Evolutionary conservation across 1,140 invertebrate genomes (phyloP).

Genomic region (Sinella curviseta): DNA sequence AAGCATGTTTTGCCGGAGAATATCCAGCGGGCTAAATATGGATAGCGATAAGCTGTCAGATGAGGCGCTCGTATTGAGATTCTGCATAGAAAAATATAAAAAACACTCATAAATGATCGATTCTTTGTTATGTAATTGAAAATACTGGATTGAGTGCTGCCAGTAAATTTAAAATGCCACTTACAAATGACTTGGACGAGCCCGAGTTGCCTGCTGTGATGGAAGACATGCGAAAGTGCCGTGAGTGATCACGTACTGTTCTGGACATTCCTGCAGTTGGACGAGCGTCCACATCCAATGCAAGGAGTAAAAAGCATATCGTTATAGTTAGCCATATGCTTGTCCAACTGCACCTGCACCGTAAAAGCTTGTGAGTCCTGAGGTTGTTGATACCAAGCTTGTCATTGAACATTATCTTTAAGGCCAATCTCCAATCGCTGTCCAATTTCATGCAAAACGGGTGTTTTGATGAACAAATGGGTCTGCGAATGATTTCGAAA

Average conservation of each 20-base stretch:
- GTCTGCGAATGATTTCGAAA: constrained; percentile 15
- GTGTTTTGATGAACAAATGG: background rate
- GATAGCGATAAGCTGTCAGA: constrained; percentile 65
- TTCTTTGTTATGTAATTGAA: background rate
- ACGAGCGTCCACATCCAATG: background rate
- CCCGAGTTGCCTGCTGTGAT: constrained; percentile 11
- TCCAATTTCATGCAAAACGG: background rate
- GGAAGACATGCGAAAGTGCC: background rate
- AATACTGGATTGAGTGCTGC: background rate
- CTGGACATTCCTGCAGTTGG: background rate
- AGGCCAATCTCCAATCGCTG: background rate
- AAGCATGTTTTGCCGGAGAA: constrained; percentile 70
- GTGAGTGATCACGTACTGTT: background rate
- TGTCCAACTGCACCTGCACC: background rate
- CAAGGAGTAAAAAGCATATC: no score
- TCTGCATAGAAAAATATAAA: constrained; percentile 6
- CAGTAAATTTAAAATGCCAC: background rate
- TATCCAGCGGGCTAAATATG: constrained; percentile 75
- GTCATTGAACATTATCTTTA: constrained; percentile 27
- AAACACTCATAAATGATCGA: background rate
- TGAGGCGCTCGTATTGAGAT: constrained; percentile 20
- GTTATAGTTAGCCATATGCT: background rate
- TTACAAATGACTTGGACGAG: constrained; percentile 22
- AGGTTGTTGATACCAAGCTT: constrained; percentile 33
- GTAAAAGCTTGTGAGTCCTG: constrained; percentile 4